Evolutionary conservation across 2,888 invertebrate species (phyloP), one percentile per base, ranked within the genome.

Genomic region (Amphiduros pacificus): DNA sequence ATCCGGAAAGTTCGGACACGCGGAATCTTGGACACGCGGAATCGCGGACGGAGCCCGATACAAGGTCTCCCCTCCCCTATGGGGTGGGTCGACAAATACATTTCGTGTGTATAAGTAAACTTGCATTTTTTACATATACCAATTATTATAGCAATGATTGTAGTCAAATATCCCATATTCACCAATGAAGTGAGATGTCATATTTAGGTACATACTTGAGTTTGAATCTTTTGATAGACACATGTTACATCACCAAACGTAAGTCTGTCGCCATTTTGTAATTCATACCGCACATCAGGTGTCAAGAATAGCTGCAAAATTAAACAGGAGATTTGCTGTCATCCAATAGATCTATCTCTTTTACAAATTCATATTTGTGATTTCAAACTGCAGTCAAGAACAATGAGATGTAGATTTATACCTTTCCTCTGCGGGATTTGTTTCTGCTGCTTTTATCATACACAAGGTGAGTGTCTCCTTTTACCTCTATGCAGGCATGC

Each of bases 401-500:
- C 22, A 49, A 49, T 49, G 6, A 49, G 49, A 9, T 14, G 36
- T 36, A 14, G 36, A 36, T 24, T 50, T 48, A 26, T 80, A 86
- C 86, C 71, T 82, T 80, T 63, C 84, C 84, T 41, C 85, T 71
- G 62, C 77, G 79, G 4, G 86, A 85, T 68, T 81, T 83, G 71
- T 86, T 86, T 9, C 81, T 75, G 62, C 86, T 86, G 52, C 81
- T 76, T 29, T 84, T 74, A 70, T 86, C 86, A 71, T 78, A 83
- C 26, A 87, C 77, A 67, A 86, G 79, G 53, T 81, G 78, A 11
- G 74, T 66, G 17, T 77, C 76, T 14, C 73, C 71, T 48, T 70
- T 70, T 0, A 83, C 82, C 68, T 86, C 85, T 57, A 86, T 85
- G 63, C 85, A 84, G 14, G 85, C 85, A 76, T 86, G 86, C 54